Conservation (phyloP, 2,888 invertebrate genomes). For the Phyllotreta cruciferae region DNA sequence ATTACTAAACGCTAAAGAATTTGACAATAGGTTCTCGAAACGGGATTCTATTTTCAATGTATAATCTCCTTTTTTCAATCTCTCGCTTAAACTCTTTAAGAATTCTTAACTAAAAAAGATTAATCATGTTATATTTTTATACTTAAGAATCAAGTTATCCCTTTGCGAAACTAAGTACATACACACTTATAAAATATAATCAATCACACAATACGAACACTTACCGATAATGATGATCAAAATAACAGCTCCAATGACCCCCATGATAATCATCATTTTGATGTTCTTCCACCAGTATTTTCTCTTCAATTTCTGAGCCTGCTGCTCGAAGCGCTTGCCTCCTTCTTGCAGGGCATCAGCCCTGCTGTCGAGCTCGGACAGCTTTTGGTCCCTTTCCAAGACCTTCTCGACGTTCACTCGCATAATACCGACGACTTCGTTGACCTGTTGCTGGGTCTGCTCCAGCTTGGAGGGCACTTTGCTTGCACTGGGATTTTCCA, state of each 20-base stretch:
- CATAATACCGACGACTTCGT: constrained; percentile 91
- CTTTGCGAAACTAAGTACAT: neutral
- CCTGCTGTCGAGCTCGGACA: constrained; percentile 93
- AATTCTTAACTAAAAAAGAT: too few species aligned
- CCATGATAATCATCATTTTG: constrained; percentile 95
- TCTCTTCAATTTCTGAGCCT: constrained; percentile 94
- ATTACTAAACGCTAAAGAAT: too few species aligned
- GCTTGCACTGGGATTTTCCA: constrained; percentile 49
- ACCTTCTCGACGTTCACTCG: constrained; percentile 96
- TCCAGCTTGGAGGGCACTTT: constrained; percentile 52
- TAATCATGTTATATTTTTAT: too few species aligned
- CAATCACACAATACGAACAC: constrained; percentile 52
- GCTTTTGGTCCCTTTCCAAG: constrained; percentile 91
- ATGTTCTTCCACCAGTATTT: constrained; percentile 98
- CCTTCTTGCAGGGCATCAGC: constrained; percentile 95
- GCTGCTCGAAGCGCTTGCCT: constrained; percentile 96
- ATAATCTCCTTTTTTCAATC: too few species aligned
- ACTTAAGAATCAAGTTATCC: neutral
- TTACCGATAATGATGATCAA: constrained; percentile 89
- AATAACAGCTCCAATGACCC: constrained; percentile 81
- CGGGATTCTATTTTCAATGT: too few species aligned
- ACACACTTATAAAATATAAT: neutral
- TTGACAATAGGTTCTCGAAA: too few species aligned
- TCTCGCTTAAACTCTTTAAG: too few species aligned
- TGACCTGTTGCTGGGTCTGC: constrained; percentile 59